These are phyloP conservation scores for Chloroclysta siterata DNA, from an alignment of 2,888 invertebrate species.

Conservation along the genomic window DNA sequence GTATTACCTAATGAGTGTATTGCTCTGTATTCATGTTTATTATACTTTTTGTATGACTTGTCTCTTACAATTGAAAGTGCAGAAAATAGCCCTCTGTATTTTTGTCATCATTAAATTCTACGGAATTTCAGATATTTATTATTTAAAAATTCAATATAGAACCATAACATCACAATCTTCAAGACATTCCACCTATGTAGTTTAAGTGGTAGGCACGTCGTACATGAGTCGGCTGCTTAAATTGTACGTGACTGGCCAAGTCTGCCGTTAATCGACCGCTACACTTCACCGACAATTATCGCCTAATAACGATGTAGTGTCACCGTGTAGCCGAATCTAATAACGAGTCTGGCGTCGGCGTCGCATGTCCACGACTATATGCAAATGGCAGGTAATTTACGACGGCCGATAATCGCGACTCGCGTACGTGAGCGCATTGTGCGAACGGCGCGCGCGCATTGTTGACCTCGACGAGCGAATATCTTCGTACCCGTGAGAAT, in stretches of 20 bases:
- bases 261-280: slow-evolving; percentile 81
- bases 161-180: slow-evolving; percentile 42
- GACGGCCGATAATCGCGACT: slow-evolving; percentile 80
- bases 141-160: slow-evolving; percentile 19
- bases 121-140: not conserved
- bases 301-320: slow-evolving; percentile 76
- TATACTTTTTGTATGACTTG: no score
- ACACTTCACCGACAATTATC: slow-evolving; percentile 78
- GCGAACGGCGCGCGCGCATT: slow-evolving; percentile 61
- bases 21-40: not conserved
- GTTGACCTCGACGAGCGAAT: slow-evolving; percentile 49
- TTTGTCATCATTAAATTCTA: no score
- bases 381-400: slow-evolving; percentile 82
- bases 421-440: slow-evolving; percentile 80
- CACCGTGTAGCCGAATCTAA: slow-evolving; percentile 75
- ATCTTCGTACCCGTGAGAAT: slow-evolving; percentile 58
- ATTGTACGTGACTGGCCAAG: slow-evolving; percentile 60
- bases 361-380: slow-evolving; percentile 75
- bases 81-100: not conserved
- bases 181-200: slow-evolving; percentile 39
- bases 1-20: slow-evolving; percentile 1
- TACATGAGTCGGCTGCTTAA: slow-evolving; percentile 59
- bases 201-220: slow-evolving; percentile 51
- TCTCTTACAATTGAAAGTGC: not conserved
- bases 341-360: slow-evolving; percentile 67